Evolutionary conservation across 2,888 invertebrate genomes (phyloP).

Genomic region (Oligia latruncula): DNA sequence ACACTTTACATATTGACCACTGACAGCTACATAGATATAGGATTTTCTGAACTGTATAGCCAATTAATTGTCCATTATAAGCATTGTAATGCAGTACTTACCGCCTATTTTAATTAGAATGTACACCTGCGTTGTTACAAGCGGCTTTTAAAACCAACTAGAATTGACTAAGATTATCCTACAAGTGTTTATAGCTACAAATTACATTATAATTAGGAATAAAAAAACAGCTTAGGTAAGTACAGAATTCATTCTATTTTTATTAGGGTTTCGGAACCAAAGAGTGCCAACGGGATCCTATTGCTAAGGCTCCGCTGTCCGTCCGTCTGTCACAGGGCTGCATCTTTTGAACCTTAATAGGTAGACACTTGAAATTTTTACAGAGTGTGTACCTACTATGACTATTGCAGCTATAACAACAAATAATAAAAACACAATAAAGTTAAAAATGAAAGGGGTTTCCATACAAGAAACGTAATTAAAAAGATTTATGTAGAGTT

Average conservation of each 20-base stretch:
- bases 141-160: slow-evolving; percentile 2
- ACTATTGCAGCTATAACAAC: neutral
- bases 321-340: neutral
- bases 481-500: no score
- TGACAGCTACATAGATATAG: neutral
- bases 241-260: neutral
- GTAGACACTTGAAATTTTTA: neutral
- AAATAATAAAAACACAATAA: no score
- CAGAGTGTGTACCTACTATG: neutral
- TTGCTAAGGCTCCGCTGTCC: neutral
- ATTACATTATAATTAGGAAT: neutral
- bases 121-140: slow-evolving; percentile 25
- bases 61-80: slow-evolving; percentile 25
- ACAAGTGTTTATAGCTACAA: neutral
- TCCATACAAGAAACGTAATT: no score
- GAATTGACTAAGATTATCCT: slow-evolving; percentile 1
- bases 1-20: slow-evolving; percentile 2
- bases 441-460: no score
- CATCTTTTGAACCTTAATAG: neutral
- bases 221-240: neutral
- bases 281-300: neutral
- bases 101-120: slow-evolving; percentile 25
- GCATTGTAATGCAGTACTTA: neutral
- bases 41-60: slow-evolving; percentile 7
- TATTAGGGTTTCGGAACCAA: neutral